These are phyloP conservation scores for Peromyscus attwateri DNA, from an alignment of 2,797 vertebrate species.

Conservation along the genomic window DNA sequence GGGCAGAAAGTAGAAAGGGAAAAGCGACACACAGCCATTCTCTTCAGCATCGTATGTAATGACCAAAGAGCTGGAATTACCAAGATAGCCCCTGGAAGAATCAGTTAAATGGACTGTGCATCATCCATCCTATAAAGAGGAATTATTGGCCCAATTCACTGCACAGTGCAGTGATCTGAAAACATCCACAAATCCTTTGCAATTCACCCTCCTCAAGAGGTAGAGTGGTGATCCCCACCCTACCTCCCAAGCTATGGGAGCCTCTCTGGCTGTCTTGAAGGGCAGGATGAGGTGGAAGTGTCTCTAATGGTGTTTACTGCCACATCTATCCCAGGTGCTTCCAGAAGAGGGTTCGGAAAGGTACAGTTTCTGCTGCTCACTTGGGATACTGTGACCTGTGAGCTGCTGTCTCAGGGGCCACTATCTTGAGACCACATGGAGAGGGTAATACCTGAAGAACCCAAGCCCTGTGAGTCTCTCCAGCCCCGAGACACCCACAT, in stretches of 20 bases:
- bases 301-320: neutral
- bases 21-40: neutral
- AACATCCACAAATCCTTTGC: neutral
- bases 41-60: neutral
- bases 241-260: neutral
- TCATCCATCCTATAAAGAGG: fast-evolving
- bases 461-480: neutral
- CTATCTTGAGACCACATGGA: neutral
- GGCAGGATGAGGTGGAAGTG: neutral
- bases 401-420: neutral
- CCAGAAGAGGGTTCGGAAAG: neutral
- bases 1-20: neutral
- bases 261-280: neutral
- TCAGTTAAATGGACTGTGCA: neutral
- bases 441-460: neutral
- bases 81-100: neutral
- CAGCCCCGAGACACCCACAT: neutral
- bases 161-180: neutral
- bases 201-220: neutral
- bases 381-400: neutral
- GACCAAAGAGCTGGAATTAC: neutral
- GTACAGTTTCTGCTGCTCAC: neutral
- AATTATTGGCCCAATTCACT: neutral
- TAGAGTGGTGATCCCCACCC: fast-evolving
- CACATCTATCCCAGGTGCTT: neutral